Conservation (phyloP, 64 coral and sea anemone genomes). For the Porites lutea region DNA sequence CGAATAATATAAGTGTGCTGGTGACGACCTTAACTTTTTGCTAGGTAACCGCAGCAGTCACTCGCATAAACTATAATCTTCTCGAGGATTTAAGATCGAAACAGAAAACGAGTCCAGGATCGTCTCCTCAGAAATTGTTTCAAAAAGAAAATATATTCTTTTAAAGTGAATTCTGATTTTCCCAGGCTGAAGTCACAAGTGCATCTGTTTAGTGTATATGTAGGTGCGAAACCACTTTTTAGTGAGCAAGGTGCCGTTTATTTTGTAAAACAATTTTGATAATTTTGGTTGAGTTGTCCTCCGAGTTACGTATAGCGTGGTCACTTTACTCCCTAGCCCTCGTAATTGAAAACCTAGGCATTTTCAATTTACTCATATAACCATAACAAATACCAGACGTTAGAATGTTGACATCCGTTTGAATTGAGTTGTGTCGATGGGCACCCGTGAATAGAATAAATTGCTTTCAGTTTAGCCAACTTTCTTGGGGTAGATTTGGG, state of each 20-base stretch:
- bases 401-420: conserved; percentile 41
- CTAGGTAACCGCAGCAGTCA: neutral
- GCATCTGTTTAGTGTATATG: too few relatives aligned
- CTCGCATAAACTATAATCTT: neutral
- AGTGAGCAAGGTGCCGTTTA: neutral
- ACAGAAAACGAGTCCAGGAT: neutral
- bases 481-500: neutral
- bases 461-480: neutral
- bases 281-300: neutral
- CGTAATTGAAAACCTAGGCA: conserved; percentile 52
- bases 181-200: too few relatives aligned
- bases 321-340: neutral
- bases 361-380: conserved; percentile 52
- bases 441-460: neutral
- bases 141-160: neutral
- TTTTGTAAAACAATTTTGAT: too few relatives aligned
- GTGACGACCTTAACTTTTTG: neutral
- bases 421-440: neutral
- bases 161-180: neutral
- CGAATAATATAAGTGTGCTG: neutral
- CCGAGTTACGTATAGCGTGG: neutral
- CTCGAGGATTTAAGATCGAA: neutral
- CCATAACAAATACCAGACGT: conserved; percentile 57
- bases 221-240: too few relatives aligned
- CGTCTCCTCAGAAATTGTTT: neutral